A percentile compares a stretch with the other conserved stretches of the same genome.
Conservation (phyloP, 2,888 invertebrate species). For the Lumbricus terrestris region DNA sequence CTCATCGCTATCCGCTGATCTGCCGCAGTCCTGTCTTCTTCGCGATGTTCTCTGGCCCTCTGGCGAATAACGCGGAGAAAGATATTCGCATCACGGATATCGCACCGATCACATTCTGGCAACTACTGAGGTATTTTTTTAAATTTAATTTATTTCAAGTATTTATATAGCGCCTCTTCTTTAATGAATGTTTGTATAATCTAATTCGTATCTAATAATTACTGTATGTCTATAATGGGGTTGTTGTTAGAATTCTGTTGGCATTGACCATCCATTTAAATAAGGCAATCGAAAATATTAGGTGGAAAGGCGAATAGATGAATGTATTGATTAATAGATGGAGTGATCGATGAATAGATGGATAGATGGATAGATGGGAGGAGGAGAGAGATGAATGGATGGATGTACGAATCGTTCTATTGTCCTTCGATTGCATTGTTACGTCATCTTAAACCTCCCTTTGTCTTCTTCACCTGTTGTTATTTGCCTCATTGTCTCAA, state of each 20-base stretch:
- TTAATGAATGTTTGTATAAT: no score
- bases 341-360: background rate
- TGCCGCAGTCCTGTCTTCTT: slow-evolving; percentile 35
- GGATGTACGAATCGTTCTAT: no score
- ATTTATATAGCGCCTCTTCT: no score
- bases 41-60: slow-evolving; percentile 33
- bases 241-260: no score
- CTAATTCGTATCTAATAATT: no score
- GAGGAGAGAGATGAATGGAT: no score
- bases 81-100: slow-evolving; percentile 40
- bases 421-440: background rate
- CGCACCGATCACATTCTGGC: slow-evolving; percentile 38
- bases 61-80: slow-evolving; percentile 28
- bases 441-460: background rate
- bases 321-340: background rate
- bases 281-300: no score
- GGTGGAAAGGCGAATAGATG: no score
- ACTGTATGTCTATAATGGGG: no score
- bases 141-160: no score
- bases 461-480: no score
- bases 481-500: background rate
- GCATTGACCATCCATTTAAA: no score
- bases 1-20: slow-evolving; percentile 39
- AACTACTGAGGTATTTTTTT: slow-evolving; percentile 44
- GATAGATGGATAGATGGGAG: background rate